Percentiles rank a stretch among this genome's conserved stretches.
Conservation (phyloP, 2,797 vertebrate species). For the Poeciliopsis infans region DNA sequence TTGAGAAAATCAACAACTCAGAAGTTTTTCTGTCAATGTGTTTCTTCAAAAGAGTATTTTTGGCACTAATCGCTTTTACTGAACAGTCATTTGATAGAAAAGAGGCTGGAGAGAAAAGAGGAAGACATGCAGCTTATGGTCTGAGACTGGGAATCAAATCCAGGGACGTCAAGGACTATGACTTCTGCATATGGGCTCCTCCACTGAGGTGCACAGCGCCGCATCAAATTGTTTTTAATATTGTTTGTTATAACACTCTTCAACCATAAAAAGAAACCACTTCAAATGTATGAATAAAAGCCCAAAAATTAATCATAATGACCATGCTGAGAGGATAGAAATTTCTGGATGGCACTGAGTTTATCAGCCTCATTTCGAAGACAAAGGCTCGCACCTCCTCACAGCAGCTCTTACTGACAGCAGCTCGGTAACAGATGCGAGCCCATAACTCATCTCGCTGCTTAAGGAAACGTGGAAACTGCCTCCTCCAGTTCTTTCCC, state of each 20-base stretch:
- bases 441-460: constrained; percentile 92
- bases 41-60: not conserved
- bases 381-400: constrained; percentile 85
- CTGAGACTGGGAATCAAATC: not conserved
- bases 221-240: not conserved
- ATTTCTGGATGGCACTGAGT: constrained; percentile 10
- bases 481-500: constrained; percentile 91
- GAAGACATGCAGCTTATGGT: not conserved
- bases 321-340: not conserved
- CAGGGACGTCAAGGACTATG: not conserved
- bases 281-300: not conserved
- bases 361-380: constrained; percentile 14
- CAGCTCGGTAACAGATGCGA: constrained; percentile 90
- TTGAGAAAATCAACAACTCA: not conserved
- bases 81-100: not conserved
- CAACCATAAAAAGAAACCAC: not conserved
- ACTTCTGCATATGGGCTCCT: not conserved
- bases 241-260: not conserved
- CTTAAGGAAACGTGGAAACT: constrained; percentile 88
- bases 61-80: not conserved
- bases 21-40: not conserved
- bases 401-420: constrained; percentile 94
- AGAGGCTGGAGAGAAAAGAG: not conserved
- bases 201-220: not conserved
- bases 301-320: not conserved